phyloP scores from a whole-genome alignment of 2,888 invertebrate genomes.

The Spialia ferax region DNA sequence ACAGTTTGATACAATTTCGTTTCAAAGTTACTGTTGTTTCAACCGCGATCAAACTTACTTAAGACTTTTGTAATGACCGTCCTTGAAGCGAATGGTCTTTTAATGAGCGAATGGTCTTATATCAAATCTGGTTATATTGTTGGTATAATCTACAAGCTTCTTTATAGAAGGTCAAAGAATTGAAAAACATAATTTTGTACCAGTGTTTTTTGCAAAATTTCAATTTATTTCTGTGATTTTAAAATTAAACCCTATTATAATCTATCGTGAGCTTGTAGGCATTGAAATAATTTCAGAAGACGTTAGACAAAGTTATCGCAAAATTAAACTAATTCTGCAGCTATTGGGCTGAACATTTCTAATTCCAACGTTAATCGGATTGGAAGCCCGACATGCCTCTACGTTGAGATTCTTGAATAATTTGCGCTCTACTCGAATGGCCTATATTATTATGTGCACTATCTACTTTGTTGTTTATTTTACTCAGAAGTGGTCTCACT shows the following conservation, averaged over 20 bases:
- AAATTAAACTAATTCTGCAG: constrained; percentile 8
- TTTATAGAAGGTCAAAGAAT: no score
- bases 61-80: constrained; percentile 41
- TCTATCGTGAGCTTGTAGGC: no score
- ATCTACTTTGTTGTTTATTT: background rate
- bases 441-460: background rate
- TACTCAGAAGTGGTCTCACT: background rate
- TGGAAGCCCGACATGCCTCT: background rate
- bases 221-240: no score
- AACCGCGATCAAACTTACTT: constrained; percentile 35
- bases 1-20: constrained; percentile 26
- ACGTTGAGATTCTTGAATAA: constrained; percentile 15
- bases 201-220: no score
- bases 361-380: constrained; percentile 14
- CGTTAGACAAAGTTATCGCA: background rate
- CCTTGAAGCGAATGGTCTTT: constrained; percentile 25
- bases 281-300: background rate
- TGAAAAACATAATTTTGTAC: no score
- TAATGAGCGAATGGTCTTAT: constrained; percentile 19
- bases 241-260: no score
- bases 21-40: constrained; percentile 26
- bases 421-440: constrained; percentile 1
- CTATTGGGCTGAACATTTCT: constrained; percentile 11
- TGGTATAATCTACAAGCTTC: background rate
- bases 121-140: background rate